A percentile compares a stretch with the other conserved stretches of the same genome.
These are phyloP conservation scores for Bradysia coprophila DNA, from an alignment of 1,140 invertebrate species.

Conservation along the genomic window DNA sequence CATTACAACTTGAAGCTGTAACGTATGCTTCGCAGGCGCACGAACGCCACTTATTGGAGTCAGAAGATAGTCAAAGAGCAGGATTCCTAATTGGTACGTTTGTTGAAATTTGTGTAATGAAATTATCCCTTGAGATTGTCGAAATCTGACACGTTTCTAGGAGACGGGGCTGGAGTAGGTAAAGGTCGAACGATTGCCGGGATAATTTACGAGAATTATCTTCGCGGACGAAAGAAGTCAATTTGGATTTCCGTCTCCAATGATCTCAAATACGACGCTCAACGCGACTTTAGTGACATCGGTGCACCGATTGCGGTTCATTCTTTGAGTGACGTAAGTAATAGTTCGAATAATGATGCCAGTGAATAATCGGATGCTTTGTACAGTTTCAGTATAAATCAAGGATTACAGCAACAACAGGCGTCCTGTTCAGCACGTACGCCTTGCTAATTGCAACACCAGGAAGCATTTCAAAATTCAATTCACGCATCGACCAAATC, in stretches of 20 bases:
- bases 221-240: slow-evolving; percentile 72
- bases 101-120: background rate
- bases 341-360: slow-evolving; percentile 5
- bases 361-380: slow-evolving; percentile 89
- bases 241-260: slow-evolving; percentile 94
- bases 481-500: slow-evolving; percentile 77
- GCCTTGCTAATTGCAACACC: slow-evolving; percentile 91
- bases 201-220: slow-evolving; percentile 90
- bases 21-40: slow-evolving; percentile 89
- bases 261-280: slow-evolving; percentile 91
- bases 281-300: slow-evolving; percentile 88
- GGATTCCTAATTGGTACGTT: slow-evolving; percentile 58
- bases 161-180: slow-evolving; percentile 93
- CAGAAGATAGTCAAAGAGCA: slow-evolving; percentile 72
- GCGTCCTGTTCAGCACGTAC: slow-evolving; percentile 92
- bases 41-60: slow-evolving; percentile 64
- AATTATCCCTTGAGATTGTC: slow-evolving; percentile 6
- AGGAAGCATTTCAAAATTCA: slow-evolving; percentile 71
- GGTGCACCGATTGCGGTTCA: slow-evolving; percentile 60
- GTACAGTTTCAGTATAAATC: no score
- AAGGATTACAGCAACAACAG: slow-evolving; percentile 84
- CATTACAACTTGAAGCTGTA: slow-evolving; percentile 85
- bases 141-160: slow-evolving; percentile 23
- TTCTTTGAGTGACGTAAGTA: slow-evolving; percentile 60
- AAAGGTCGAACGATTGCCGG: slow-evolving; percentile 93